Evolutionary conservation across 2,113 vertebrate genomes (phyloP), one percentile per base, ranked within the genome.

Genomic region (Salvelinus namaycush): DNA sequence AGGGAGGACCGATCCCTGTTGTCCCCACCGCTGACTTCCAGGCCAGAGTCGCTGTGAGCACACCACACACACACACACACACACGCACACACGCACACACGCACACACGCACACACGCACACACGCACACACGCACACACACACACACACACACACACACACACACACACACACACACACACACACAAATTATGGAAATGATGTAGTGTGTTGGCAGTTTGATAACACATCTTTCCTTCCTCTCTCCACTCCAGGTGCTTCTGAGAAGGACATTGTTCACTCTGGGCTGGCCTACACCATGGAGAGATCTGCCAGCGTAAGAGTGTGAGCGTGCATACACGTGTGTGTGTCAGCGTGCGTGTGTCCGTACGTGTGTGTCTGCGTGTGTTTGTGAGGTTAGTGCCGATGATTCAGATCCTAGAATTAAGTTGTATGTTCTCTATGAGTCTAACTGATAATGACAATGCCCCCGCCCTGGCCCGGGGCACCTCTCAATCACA

Each of bases 261-360:
- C 98, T 64, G 98, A 99, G 91, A 99, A 99, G 82, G 97, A 99
- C 79, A 99, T 99, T 1, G 98, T 99, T 39, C 98, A 99, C 90
- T 99, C 97, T 74, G 98, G 98, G 1, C 86, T 99, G 88, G 98
- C 98, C 20, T 99, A 99, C 80, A 99, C 98, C 0, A 99, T 99
- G 98, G 97, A 99, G 86, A 95, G 98, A 70, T 99, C 98, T 73
- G 96, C 97, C 62, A 91, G 97, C 93, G 98, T 99, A 92, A 76
- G 91, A 72, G 8, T 24, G 51, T n/a, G 4, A 9, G 11, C 22
- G 54, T 26, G 11, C n/a, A 1, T 31, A 20, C 29, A 71, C 44
- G 22, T 39, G 5, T 31, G 22, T 66, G 9, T 67, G 5, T 27
- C 27, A 2, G 27, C 27, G 27, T 27, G 27, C 3, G 27, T 27